Base-by-base conservation (phyloP, 2,113 vertebrate genomes). In the Rhodinocichla rosea region DNA sequence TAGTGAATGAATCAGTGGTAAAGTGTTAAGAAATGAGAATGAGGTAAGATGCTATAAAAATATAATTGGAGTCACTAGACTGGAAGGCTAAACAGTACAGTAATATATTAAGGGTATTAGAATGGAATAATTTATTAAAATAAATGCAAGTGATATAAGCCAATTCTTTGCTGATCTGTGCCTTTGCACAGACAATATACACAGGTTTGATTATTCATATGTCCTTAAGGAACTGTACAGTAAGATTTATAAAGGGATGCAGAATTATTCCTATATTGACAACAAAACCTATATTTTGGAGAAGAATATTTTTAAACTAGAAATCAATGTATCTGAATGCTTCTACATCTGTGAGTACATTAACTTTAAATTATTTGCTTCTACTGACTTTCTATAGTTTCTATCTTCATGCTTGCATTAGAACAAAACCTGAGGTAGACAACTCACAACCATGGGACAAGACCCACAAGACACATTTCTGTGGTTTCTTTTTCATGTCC, bases 271-370 rank as follows among this genome's bases (percentile, higher is more conserved):
- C 23, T 70, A 39, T 19, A 32, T 73, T 13, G 16, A 62, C 30
- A 62, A 86, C 30, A 33, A 33, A 69, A 55, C 71, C 20, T 5
- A 0, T 70, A 57, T 45, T 86, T 69, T 74, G 30, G 5, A 85
- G 37, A 86, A 69, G 63, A 77, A 2, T 42, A 50, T 64, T 92
- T 79, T 88, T 8, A 67, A 77, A 18, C 30, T 67, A 62, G 45
- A 65, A 88, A 59, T 88, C 59, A 90, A 16, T n/a, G 52, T 35
- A 62, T n/a, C 11, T 39, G 59, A 69, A 62, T 68, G 15, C 35
- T 63, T 6, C 2, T 37, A 55, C 22, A 9, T 77, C 40, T 65
- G 13, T 0, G 0, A 17, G 15, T 52, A 59, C 4, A 3, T 26
- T 62, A 3, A 26, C 20, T 69, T 79, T 15, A 80, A 85, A 40